phyloP scores from a whole-genome alignment of 2,888 invertebrate species.

The Gerris lacustris region DNA sequence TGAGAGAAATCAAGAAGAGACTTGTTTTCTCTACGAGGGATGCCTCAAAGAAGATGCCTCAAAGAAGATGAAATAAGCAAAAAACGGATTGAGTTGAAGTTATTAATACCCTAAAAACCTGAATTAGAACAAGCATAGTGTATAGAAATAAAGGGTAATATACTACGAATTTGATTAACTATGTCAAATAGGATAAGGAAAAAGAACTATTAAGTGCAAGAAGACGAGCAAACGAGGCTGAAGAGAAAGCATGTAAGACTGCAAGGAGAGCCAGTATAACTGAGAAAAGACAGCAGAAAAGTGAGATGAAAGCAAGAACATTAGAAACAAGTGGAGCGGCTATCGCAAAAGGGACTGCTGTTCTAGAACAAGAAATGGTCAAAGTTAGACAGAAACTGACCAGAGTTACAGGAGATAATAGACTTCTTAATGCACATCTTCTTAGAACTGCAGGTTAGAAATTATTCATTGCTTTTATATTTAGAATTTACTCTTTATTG shows the following conservation, averaged over 20 bases:
- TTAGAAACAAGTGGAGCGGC: neutral
- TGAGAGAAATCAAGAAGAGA: too few species aligned
- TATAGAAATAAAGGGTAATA: too few species aligned
- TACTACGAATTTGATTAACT: too few species aligned
- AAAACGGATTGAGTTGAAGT: too few species aligned
- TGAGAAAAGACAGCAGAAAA: neutral
- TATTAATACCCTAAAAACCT: too few species aligned
- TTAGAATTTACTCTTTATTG: too few species aligned
- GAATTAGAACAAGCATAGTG: too few species aligned
- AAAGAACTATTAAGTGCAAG: neutral
- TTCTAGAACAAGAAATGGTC: neutral
- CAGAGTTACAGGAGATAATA: neutral
- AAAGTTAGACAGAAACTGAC: neutral
- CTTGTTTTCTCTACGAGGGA: too few species aligned
- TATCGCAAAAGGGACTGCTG: neutral
- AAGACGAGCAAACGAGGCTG: neutral
- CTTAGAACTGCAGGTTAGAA: neutral
- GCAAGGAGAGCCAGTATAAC: neutral
- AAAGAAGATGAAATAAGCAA: too few species aligned
- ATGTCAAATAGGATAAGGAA: neutral
- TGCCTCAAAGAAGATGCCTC: too few species aligned
- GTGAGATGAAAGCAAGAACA: neutral
- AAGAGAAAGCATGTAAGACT: neutral
- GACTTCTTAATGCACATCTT: neutral
- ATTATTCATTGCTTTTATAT: too few species aligned